These are phyloP conservation scores for Channa maculata DNA, from an alignment of 2,113 vertebrate genomes.

Conservation along the genomic window DNA sequence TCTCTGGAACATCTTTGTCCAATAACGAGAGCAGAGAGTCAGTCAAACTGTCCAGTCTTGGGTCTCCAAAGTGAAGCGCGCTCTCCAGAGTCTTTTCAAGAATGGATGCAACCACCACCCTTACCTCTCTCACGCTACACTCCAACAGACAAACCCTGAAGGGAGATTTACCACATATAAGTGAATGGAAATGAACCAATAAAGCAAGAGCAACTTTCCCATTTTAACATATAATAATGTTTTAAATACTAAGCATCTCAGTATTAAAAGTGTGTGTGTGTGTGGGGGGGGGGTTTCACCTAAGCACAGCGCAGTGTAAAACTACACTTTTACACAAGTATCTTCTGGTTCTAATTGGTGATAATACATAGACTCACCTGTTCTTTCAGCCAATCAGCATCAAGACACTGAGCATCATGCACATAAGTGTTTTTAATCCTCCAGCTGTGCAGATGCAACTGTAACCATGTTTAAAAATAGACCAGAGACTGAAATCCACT, in stretches of 20 bases:
- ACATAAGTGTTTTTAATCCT: slow-evolving; percentile 32
- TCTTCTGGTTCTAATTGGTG: slow-evolving; percentile 41
- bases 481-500: background rate
- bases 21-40: slow-evolving; percentile 92
- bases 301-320: background rate
- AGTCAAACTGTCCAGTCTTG: slow-evolving; percentile 88
- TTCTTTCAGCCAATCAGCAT: slow-evolving; percentile 52
- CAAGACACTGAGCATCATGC: slow-evolving; percentile 8
- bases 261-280: too few species aligned
- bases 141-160: slow-evolving; percentile 94
- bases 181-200: background rate
- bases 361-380: slow-evolving; percentile 53
- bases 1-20: slow-evolving; percentile 98
- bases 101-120: slow-evolving; percentile 94
- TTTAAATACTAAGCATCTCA: too few species aligned
- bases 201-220: background rate
- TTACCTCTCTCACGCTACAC: slow-evolving; percentile 94
- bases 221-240: too few species aligned
- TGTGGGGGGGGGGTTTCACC: too few species aligned
- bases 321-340: slow-evolving; percentile 22
- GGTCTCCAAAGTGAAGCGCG: slow-evolving; percentile 93
- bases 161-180: background rate
- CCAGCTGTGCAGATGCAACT: background rate
- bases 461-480: background rate
- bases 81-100: slow-evolving; percentile 97